Evolutionary conservation across 1,140 invertebrate species (phyloP).

Genomic region (Zaprionus vittiger): DNA sequence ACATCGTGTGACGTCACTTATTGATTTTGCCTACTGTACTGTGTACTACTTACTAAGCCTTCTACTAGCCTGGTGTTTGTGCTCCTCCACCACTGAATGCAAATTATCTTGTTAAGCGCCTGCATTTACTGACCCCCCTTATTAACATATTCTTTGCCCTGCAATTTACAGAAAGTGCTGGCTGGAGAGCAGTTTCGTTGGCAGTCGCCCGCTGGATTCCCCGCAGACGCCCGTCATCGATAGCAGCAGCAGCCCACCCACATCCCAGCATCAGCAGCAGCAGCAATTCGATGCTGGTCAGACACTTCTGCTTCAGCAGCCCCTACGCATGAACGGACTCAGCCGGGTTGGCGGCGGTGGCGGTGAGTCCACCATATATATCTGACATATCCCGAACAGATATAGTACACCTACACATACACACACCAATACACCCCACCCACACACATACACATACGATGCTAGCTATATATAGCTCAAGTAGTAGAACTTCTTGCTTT

Average conservation of each 20-base stretch:
- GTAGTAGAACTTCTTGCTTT: conserved; percentile 1
- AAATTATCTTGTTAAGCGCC: background rate
- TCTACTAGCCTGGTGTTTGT: conserved; percentile 15
- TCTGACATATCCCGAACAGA: conserved; percentile 53
- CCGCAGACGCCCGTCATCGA: conserved; percentile 91
- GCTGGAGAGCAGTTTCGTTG: conserved; percentile 96
- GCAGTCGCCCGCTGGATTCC: conserved; percentile 92
- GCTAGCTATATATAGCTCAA: conserved; percentile 12
- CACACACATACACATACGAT: conserved; percentile 11
- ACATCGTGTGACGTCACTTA: conserved; percentile 51
- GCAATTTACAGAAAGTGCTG: conserved; percentile 87
- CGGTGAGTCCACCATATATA: conserved; percentile 83
- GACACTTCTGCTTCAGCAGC: conserved; percentile 58
- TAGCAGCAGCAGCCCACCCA: conserved; percentile 49
- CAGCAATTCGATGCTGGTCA: conserved; percentile 14
- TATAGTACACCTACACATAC: background rate
- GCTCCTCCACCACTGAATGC: conserved; percentile 11
- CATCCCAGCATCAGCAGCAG: conserved; percentile 43
- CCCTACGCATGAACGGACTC: conserved; percentile 77
- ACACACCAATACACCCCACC: conserved; percentile 12
- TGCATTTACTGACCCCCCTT: background rate
- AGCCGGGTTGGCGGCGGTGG: conserved; percentile 78
- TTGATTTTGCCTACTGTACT: conserved; percentile 42
- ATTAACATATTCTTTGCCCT: background rate
- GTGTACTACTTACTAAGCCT: conserved; percentile 31